phyloP scores from a whole-genome alignment of 2,888 invertebrate genomes.

The Rhagophthalmus giganteus region DNA sequence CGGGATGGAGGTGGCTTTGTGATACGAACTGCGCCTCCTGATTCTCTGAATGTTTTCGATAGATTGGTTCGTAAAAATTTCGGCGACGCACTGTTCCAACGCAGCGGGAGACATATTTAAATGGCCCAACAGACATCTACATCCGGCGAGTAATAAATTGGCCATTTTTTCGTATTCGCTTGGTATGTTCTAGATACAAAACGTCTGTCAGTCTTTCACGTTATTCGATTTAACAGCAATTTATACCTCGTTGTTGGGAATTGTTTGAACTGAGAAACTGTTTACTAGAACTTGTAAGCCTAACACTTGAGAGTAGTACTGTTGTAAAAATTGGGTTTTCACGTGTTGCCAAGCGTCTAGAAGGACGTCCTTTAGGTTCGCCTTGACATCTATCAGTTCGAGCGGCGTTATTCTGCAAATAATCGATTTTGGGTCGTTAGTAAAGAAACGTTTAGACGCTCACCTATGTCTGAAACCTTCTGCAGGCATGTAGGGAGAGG shows the following conservation, averaged over 20 bases:
- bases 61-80: slow-evolving; percentile 51
- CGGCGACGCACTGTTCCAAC: slow-evolving; percentile 51
- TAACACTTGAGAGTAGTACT: slow-evolving; percentile 77
- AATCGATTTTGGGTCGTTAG: background rate
- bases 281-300: slow-evolving; percentile 80
- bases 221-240: too few relatives aligned
- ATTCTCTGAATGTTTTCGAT: slow-evolving; percentile 49
- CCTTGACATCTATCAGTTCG: slow-evolving; percentile 32
- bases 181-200: slow-evolving; percentile 29
- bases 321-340: slow-evolving; percentile 73
- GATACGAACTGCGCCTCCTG: slow-evolving; percentile 44
- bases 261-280: slow-evolving; percentile 63
- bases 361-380: slow-evolving; percentile 11
- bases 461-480: slow-evolving; percentile 53
- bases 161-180: slow-evolving; percentile 35
- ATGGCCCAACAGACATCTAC: slow-evolving; percentile 56
- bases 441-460: slow-evolving; percentile 10
- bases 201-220: too few relatives aligned
- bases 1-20: slow-evolving; percentile 47
- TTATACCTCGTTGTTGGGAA: slow-evolving; percentile 45
- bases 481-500: slow-evolving; percentile 54
- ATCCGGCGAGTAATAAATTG: slow-evolving; percentile 39
- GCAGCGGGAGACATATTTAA: slow-evolving; percentile 55
- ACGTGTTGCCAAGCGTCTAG: slow-evolving; percentile 66
- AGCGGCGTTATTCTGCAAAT: slow-evolving; percentile 32